phyloP scores from a whole-genome alignment of 2,113 vertebrate genomes.

The Gallinago undulata region DNA sequence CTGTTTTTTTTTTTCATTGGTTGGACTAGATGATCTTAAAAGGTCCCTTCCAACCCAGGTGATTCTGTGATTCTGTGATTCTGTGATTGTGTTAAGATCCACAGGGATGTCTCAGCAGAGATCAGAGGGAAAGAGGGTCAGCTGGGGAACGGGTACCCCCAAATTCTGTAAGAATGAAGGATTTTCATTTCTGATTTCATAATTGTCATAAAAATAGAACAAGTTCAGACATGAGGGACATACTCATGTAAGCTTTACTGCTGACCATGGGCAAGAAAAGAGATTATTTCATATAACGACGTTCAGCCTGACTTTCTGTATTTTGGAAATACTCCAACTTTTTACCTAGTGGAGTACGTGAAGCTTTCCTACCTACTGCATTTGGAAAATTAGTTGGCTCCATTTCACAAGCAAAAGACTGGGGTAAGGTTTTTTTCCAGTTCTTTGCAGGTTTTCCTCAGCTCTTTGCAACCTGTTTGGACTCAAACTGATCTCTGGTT shows the following conservation, averaged over 20 bases:
- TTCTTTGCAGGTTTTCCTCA: neutral
- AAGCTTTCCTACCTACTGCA: neutral
- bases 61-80: too few species aligned
- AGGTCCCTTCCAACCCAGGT: too few species aligned
- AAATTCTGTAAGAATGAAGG: neutral
- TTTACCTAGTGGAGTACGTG: neutral
- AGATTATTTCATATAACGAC: slow-evolving; percentile 7
- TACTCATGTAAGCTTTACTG: neutral
- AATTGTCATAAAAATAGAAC: neutral
- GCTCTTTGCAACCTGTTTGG: neutral
- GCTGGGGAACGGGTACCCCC: neutral
- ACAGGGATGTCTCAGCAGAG: neutral
- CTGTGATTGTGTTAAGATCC: neutral
- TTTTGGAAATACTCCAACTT: neutral
- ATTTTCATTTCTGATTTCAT: neutral
- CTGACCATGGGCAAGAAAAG: neutral
- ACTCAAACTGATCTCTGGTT: neutral
- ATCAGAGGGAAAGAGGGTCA: neutral
- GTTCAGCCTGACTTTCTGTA: neutral
- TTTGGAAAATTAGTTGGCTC: neutral
- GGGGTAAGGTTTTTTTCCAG: neutral
- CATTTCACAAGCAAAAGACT: neutral
- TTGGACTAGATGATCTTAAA: too few species aligned
- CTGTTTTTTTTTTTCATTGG: too few species aligned
- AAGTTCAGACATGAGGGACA: neutral